A percentile compares a stretch with the other conserved stretches of the same genome.
These are phyloP conservation scores for Brienomyrus brachyistius DNA, from an alignment of 2,113 vertebrate species.

Conservation along the genomic window DNA sequence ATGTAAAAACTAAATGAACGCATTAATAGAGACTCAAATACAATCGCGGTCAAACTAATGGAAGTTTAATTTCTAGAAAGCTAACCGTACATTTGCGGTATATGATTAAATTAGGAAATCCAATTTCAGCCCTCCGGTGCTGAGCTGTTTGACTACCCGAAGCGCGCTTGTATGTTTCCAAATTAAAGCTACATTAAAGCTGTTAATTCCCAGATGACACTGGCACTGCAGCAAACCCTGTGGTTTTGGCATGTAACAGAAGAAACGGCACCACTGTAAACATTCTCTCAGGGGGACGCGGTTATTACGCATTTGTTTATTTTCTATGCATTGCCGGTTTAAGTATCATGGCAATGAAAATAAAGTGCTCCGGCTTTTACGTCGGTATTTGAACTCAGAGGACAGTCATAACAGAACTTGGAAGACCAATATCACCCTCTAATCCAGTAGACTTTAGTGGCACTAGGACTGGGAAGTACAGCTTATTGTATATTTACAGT, in stretches of 20 bases:
- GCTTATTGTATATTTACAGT: background rate
- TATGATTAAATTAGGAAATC: slow-evolving; percentile 17
- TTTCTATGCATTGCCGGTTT: background rate
- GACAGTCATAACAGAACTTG: background rate
- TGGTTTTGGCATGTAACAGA: background rate
- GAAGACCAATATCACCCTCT: background rate
- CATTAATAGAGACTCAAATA: background rate
- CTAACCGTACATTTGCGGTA: background rate
- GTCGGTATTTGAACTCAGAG: background rate
- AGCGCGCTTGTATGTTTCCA: background rate
- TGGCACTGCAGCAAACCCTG: background rate
- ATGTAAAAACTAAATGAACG: background rate
- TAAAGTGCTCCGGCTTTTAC: background rate
- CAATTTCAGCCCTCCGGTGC: background rate
- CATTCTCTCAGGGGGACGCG: background rate
- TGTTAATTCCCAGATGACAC: background rate
- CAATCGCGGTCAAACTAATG: background rate
- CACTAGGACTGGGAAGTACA: background rate
- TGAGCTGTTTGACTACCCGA: background rate
- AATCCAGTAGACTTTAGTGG: background rate
- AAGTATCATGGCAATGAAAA: background rate
- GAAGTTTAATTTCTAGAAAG: slow-evolving; percentile 8
- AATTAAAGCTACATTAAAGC: slow-evolving; percentile 1
- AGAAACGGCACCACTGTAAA: background rate
- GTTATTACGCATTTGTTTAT: background rate